Percentiles rank a stretch among this genome's conserved stretches.
Conservation (phyloP, 2,888 invertebrate genomes). For the Dynastes grantii region DNA sequence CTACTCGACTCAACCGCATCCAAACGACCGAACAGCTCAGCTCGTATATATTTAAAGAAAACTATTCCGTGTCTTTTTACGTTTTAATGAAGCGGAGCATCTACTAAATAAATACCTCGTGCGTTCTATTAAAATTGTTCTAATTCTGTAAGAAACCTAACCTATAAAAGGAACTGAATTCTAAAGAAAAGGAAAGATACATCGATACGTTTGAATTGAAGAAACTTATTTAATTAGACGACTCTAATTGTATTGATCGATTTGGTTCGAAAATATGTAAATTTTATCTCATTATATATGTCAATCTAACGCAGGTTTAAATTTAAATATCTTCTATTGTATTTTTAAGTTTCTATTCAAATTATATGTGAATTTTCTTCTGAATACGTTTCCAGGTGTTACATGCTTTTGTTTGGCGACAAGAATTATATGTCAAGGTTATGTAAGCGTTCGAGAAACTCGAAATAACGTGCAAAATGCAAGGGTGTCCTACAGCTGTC, state of each 20-base stretch:
- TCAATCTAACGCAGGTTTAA: too few species aligned
- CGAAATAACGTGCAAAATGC: constrained; percentile 8
- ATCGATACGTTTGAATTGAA: too few species aligned
- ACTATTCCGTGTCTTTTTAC: constrained; percentile 1
- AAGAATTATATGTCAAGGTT: constrained; percentile 49
- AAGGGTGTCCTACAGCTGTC: constrained; percentile 26
- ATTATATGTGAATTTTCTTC: not conserved
- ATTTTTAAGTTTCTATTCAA: too few species aligned
- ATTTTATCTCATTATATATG: too few species aligned
- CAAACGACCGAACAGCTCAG: not conserved
- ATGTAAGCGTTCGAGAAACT: constrained; percentile 3
- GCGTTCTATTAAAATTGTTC: constrained; percentile 5
- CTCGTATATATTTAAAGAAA: constrained; percentile 24
- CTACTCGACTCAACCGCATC: constrained; percentile 1
- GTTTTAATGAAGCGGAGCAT: constrained; percentile 1
- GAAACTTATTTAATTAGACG: too few species aligned
- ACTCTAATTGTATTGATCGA: too few species aligned
- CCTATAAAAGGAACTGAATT: too few species aligned
- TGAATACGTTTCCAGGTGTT: constrained; percentile 41
- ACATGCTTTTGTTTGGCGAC: constrained; percentile 45
- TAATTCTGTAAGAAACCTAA: not conserved
- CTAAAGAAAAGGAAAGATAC: too few species aligned
- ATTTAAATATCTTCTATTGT: too few species aligned
- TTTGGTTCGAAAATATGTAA: too few species aligned
- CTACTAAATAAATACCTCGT: constrained; percentile 6